Percentiles rank a stretch among this genome's conserved stretches.
Conservation (phyloP, 2,113 vertebrate species). For the Pelvicachromis taeniatus region DNA sequence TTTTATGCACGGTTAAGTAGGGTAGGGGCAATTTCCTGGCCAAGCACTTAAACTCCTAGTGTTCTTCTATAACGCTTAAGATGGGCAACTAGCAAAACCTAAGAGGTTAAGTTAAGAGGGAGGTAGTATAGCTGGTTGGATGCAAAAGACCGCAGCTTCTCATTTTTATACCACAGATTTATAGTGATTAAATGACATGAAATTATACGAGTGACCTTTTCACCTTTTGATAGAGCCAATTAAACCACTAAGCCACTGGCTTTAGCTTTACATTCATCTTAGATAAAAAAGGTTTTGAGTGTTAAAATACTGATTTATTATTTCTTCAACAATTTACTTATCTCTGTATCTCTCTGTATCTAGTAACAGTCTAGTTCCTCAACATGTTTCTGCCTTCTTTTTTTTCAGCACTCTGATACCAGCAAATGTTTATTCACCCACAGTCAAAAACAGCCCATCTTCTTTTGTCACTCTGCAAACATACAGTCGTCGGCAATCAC, state of each 20-base stretch:
- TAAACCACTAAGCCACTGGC: background rate
- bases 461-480: background rate
- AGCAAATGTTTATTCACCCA: slow-evolving; percentile 42
- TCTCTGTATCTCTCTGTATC: background rate
- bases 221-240: background rate
- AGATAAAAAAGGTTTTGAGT: background rate
- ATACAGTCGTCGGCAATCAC: slow-evolving; percentile 22
- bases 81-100: background rate
- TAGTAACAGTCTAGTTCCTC: background rate
- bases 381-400: background rate
- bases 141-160: background rate
- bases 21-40: background rate
- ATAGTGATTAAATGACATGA: background rate
- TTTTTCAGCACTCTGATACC: slow-evolving; percentile 48
- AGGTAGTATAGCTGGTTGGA: background rate
- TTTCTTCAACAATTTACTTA: background rate
- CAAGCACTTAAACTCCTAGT: background rate
- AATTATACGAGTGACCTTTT: background rate
- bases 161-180: background rate
- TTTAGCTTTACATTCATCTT: background rate
- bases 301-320: background rate
- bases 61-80: background rate
- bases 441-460: slow-evolving; percentile 42
- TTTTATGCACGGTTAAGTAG: background rate
- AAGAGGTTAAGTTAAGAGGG: background rate